Conservation (phyloP, 2,797 vertebrate genomes). For the Spheniscus humboldti region DNA sequence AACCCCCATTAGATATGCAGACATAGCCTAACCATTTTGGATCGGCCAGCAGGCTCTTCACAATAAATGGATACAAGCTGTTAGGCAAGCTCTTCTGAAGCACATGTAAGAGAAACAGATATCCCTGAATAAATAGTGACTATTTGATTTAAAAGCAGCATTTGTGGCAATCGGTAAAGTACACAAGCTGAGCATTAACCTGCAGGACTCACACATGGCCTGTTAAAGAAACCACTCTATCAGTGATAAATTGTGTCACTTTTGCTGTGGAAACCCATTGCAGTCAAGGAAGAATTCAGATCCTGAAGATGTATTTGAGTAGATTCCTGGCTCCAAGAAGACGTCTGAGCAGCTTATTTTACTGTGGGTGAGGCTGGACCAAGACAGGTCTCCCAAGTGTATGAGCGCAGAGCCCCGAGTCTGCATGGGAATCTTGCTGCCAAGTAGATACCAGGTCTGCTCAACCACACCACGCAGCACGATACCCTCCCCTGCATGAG, state of each 20-base stretch:
- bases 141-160: neutral
- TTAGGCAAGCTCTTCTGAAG: neutral
- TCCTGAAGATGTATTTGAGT: neutral
- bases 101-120: neutral
- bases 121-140: neutral
- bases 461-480: neutral
- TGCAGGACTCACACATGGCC: accelerated
- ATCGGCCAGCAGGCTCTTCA: neutral
- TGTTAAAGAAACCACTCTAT: neutral
- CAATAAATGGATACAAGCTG: neutral
- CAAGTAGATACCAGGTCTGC: neutral
- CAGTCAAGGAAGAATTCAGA: neutral
- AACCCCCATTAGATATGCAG: neutral
- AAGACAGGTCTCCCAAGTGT: neutral
- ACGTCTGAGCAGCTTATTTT: neutral
- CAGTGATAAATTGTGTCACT: neutral
- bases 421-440: neutral
- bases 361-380: neutral
- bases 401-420: neutral
- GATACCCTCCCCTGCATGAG: neutral
- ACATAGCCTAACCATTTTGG: neutral
- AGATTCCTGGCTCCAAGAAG: neutral
- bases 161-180: neutral
- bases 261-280: neutral
- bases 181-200: neutral